Percentiles rank a stretch among this genome's conserved stretches.
phyloP scores from a whole-genome alignment of 2,113 vertebrate genomes.

The Lepisosteus oculatus region DNA sequence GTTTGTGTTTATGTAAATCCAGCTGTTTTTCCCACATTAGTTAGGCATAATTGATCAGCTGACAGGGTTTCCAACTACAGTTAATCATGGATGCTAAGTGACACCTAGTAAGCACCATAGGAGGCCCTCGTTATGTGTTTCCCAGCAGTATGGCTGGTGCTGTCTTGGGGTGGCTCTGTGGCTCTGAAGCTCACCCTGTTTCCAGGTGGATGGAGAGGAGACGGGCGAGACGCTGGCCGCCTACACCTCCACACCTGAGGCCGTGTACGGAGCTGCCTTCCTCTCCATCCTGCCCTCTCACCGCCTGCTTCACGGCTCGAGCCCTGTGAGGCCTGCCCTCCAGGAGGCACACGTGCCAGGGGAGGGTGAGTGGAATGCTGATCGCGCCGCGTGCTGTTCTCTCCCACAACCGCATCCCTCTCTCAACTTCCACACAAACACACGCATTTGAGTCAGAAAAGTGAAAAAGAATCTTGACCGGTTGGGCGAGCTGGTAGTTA shows the following conservation, averaged over 20 bases:
- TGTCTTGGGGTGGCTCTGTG: background rate
- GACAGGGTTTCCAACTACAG: too few species aligned
- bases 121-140: too few species aligned
- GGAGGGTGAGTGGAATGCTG: slow-evolving; percentile 58
- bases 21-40: too few species aligned
- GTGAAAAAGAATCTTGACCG: too few species aligned
- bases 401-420: too few species aligned
- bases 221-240: slow-evolving; percentile 79
- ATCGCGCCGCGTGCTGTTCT: too few species aligned
- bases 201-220: slow-evolving; percentile 74
- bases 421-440: background rate
- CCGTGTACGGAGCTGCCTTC: slow-evolving; percentile 82
- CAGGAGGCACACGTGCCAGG: slow-evolving; percentile 63
- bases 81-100: too few species aligned
- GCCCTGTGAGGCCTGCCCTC: slow-evolving; percentile 66
- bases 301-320: slow-evolving; percentile 75
- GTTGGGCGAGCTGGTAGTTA: too few species aligned
- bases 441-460: background rate
- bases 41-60: too few species aligned
- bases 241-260: slow-evolving; percentile 85
- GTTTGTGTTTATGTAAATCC: too few species aligned
- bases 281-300: slow-evolving; percentile 80
- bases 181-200: background rate
- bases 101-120: too few species aligned
- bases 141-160: too few species aligned